Conservation (phyloP, 2,888 invertebrate genomes). For the Opisthograptis luteolata region DNA sequence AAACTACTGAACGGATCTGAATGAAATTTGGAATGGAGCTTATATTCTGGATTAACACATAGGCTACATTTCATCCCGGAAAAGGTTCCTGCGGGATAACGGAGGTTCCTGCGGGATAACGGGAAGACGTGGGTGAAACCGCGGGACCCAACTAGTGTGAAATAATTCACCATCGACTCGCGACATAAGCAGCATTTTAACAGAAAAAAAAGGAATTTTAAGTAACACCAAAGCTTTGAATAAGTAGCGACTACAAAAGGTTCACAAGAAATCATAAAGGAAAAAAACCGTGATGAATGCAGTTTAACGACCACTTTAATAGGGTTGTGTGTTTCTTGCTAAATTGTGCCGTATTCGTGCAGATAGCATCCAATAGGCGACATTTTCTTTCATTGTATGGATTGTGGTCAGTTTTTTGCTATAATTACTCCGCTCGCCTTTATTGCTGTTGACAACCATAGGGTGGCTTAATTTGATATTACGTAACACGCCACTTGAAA, state of each 20-base stretch:
- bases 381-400: conserved; percentile 50
- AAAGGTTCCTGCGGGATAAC: too few species aligned
- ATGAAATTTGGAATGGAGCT: too few species aligned
- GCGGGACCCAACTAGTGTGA: too few species aligned
- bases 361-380: conserved; percentile 45
- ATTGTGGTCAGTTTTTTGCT: conserved; percentile 43
- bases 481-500: conserved; percentile 37
- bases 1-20: too few species aligned
- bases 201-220: conserved; percentile 7
- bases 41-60: too few species aligned
- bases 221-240: conserved; percentile 44
- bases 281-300: conserved; percentile 61
- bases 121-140: too few species aligned
- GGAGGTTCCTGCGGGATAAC: too few species aligned
- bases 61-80: too few species aligned
- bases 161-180: conserved; percentile 1
- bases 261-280: conserved; percentile 49
- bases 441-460: conserved; percentile 51
- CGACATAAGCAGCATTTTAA: too few species aligned
- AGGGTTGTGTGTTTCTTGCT: conserved; percentile 60
- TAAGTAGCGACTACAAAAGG: conserved; percentile 43
- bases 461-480: conserved; percentile 38
- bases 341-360: conserved; percentile 58
- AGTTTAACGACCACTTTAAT: conserved; percentile 60
- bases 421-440: conserved; percentile 44